Conservation (phyloP, 2,797 vertebrate species). For the Eremophila alpestris region DNA sequence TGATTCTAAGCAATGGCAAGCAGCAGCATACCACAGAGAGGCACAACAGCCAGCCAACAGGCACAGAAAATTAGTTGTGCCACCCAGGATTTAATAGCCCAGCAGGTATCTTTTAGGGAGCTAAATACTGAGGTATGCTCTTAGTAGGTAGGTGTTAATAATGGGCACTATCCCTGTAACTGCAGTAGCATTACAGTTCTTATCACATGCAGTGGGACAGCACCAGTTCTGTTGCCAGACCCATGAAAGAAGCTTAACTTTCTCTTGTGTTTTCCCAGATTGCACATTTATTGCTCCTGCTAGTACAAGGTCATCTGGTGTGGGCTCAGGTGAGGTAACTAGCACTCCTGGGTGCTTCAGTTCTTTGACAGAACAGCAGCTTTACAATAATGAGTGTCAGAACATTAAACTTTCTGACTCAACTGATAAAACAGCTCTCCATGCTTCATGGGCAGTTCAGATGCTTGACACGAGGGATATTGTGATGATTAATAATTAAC, state of each 20-base stretch:
- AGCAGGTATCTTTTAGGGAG: neutral
- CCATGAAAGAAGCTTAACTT: neutral
- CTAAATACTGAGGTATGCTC: neutral
- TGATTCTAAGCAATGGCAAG: neutral
- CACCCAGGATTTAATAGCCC: neutral
- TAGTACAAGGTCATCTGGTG: neutral
- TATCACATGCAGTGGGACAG: neutral
- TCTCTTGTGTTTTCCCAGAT: neutral
- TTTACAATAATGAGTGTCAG: neutral
- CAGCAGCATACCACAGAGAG: neutral
- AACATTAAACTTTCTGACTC: neutral
- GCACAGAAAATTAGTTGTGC: neutral
- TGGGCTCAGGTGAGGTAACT: neutral
- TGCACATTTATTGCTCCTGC: neutral
- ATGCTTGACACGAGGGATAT: neutral
- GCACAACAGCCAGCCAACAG: neutral
- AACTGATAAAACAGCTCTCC: neutral
- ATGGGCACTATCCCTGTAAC: neutral
- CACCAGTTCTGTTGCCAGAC: neutral
- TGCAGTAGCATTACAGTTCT: neutral
- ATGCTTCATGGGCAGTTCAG: neutral
- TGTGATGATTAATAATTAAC: constrained; percentile 52
- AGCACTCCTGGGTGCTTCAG: neutral
- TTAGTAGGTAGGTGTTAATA: neutral
- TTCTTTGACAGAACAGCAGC: neutral